Percentiles rank a stretch among this genome's conserved stretches.
Evolutionary conservation across 2,888 invertebrate genomes (phyloP).

Genomic region (Eulithis prunata): DNA sequence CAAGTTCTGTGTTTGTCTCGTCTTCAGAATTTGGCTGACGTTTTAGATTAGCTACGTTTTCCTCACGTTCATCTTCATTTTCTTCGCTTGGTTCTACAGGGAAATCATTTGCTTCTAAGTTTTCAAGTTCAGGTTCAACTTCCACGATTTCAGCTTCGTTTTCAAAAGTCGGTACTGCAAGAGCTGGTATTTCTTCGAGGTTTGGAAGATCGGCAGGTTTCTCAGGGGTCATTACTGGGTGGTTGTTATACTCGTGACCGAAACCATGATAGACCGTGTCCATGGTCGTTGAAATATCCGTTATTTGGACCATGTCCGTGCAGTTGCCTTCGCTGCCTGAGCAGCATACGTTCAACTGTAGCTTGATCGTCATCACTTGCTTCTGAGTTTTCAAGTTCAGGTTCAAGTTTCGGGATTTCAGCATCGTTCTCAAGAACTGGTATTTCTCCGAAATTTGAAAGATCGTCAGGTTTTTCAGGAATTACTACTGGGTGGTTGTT

Average conservation of each 20-base stretch:
- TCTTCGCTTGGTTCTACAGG: not conserved
- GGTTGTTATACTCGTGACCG: not conserved
- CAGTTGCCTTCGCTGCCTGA: conserved; percentile 3
- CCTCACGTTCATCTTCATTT: conserved; percentile 4
- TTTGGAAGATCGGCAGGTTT: not conserved
- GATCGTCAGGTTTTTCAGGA: not conserved
- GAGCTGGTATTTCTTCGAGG: not conserved
- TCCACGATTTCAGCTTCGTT: too few relatives aligned
- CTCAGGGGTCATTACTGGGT: not conserved
- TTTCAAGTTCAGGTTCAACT: too few relatives aligned
- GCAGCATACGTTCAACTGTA: not conserved
- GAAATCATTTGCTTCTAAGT: not conserved
- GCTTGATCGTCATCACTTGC: not conserved
- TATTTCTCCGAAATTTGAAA: not conserved
- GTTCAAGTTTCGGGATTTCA: not conserved
- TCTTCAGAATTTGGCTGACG: conserved; percentile 7
- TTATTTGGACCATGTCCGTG: conserved; percentile 26
- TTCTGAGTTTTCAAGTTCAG: not conserved
- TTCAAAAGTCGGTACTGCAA: too few relatives aligned
- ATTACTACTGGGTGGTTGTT: not conserved
- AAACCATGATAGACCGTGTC: not conserved
- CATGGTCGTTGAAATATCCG: too few relatives aligned
- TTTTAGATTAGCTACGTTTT: not conserved
- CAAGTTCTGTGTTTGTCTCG: not conserved
- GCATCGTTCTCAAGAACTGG: too few relatives aligned